Base-by-base conservation (phyloP, 2,797 vertebrate genomes). In the Psittacula derbiana region DNA sequence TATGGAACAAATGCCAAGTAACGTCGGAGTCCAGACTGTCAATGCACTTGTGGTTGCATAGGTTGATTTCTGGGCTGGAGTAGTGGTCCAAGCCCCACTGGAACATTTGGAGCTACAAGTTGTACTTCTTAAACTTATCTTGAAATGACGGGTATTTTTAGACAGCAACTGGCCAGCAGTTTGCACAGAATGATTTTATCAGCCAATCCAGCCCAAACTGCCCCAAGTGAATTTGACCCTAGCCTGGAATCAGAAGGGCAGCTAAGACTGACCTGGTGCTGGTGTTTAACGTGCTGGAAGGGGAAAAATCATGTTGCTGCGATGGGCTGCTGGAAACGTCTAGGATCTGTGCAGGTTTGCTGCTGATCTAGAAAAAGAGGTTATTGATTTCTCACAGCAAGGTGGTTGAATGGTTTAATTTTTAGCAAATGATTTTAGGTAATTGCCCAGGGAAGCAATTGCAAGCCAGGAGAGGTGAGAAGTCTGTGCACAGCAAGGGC, bases 21-120 rank as follows among this genome's bases (percentile, higher is more conserved):
- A 33, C 0, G 1, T 0, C 11, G 46, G 44, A 76, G 10, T 3
- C 50, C 44, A 12, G 24, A 4, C 6, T 31, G 18, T 11, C 28
- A 7, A 3, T 6, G 31, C 6, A 1, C 23, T 13, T 7, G 40
- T 27, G 49, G 31, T 8, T 31, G 27, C 13, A 5, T 2, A 10
- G 30, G 20, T 33, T 70, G 24, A 16, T 38, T 40, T 31, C 38
- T 16, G 24, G 40, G 33, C 28, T 52, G 50, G 4, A 15, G 10
- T 15, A 10, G 11, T 2, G 0, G 11, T 11, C 47, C 23, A 6
- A 12, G 27, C 31, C 64, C 61, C 44, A 6, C 10, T 0, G 23
- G 21, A 47, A n/a, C 21, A 6, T 14, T 8, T 30, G 41, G 46
- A 47, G n/a, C 19, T 15, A 17, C 21, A 25, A 49, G 21, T 33